A percentile compares a stretch with the other conserved stretches of the same genome.
These are phyloP conservation scores for Limnodromus scolopaceus DNA, from an alignment of 2,797 vertebrate genomes.

Conservation along the genomic window DNA sequence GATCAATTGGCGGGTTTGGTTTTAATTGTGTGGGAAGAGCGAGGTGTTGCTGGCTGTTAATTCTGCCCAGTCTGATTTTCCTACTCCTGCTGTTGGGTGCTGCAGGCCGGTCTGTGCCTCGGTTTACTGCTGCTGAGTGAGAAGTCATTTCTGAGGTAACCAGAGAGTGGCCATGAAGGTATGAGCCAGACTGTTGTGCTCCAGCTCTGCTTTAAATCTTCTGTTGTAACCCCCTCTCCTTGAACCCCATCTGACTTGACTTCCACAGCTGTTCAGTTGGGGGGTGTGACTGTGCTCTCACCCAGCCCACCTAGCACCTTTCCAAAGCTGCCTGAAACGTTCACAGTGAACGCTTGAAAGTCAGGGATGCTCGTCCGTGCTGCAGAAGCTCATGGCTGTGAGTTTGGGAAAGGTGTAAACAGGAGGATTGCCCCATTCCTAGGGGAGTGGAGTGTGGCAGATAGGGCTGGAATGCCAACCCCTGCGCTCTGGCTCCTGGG, in stretches of 20 bases:
- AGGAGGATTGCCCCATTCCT: neutral
- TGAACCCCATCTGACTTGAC: accelerated
- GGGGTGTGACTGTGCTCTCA: neutral
- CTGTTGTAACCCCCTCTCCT: neutral
- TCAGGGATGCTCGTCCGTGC: neutral
- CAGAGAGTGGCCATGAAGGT: neutral
- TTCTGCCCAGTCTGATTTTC: neutral
- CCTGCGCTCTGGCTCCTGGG: neutral
- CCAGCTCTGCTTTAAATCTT: neutral
- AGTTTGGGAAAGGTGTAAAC: neutral
- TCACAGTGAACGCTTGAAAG: neutral
- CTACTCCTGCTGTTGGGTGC: neutral
- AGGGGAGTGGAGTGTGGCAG: neutral
- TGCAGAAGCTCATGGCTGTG: neutral
- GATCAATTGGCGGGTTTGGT: accelerated
- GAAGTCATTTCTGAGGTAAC: neutral
- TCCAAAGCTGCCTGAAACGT: neutral
- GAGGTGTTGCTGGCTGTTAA: neutral
- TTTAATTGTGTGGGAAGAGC: neutral
- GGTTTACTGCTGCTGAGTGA: neutral
- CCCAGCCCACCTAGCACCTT: neutral
- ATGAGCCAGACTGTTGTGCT: neutral
- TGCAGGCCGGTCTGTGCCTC: neutral
- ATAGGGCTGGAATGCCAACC: neutral
- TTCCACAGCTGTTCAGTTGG: neutral